These are phyloP conservation scores for Coenonympha glycerion DNA, from an alignment of 2,888 invertebrate species.

Conservation along the genomic window DNA sequence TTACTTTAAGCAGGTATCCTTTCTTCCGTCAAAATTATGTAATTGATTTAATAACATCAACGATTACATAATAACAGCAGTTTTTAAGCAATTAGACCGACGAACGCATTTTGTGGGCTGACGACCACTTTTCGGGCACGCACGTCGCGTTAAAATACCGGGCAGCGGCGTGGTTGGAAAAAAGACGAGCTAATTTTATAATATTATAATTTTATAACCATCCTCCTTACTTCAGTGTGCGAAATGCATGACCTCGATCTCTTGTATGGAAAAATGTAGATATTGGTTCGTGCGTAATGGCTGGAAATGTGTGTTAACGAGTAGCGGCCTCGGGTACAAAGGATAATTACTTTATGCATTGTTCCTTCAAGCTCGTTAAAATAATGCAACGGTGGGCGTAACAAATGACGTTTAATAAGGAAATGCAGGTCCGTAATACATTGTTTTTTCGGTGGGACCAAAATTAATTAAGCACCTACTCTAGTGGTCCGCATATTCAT, in stretches of 20 bases:
- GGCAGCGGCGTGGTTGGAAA: conserved; percentile 44
- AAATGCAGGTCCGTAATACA: neutral
- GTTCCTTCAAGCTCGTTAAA: conserved; percentile 9
- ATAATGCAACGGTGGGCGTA: neutral
- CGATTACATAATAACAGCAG: conserved; percentile 29
- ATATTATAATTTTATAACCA: conserved; percentile 51
- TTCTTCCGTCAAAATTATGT: conserved; percentile 7
- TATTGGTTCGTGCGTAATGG: conserved; percentile 32
- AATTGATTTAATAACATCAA: conserved; percentile 22
- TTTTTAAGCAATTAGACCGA: conserved; percentile 55
- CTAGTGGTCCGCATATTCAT: too few relatives aligned
- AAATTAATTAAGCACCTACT: too few relatives aligned
- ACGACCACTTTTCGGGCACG: conserved; percentile 46
- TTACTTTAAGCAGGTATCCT: neutral
- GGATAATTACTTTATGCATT: conserved; percentile 13
- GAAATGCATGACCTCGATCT: conserved; percentile 56
- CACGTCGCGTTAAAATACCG: conserved; percentile 64
- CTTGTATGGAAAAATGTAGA: conserved; percentile 43
- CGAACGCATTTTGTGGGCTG: conserved; percentile 39
- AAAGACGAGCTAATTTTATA: conserved; percentile 57
- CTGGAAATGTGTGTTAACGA: conserved; percentile 39
- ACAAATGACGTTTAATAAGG: neutral
- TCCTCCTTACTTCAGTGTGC: conserved; percentile 51
- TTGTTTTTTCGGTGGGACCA: too few relatives aligned
- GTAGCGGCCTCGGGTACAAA: conserved; percentile 21